Evolutionary conservation across 2,797 vertebrate genomes (phyloP).

Genomic region (Ceyx erithaca): DNA sequence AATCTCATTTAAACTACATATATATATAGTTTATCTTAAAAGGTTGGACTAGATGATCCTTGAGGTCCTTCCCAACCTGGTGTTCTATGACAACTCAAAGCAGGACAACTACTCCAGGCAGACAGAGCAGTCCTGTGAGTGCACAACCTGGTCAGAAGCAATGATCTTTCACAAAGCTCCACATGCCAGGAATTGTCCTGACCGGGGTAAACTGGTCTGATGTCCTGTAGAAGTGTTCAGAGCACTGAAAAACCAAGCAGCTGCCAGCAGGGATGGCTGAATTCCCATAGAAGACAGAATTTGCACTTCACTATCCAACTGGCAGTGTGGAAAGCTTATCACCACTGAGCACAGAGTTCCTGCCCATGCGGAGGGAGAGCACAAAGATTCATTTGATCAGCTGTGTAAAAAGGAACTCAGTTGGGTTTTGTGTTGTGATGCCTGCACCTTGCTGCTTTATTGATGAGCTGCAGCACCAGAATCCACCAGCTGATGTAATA

Average conservation of each 20-base stretch:
- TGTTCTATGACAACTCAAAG: neutral
- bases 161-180: neutral
- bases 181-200: neutral
- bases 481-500: neutral
- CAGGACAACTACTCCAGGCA: neutral
- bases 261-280: neutral
- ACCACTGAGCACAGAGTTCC: neutral
- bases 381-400: neutral
- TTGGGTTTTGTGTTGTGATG: neutral
- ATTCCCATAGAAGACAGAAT: neutral
- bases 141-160: neutral
- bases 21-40: too few relatives aligned
- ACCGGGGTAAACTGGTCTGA: neutral
- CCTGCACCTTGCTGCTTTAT: neutral
- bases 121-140: neutral
- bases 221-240: neutral
- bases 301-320: neutral
- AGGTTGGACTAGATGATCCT: too few relatives aligned
- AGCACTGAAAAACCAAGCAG: neutral
- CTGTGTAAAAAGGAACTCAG: neutral
- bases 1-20: too few relatives aligned
- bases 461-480: neutral
- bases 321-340: neutral
- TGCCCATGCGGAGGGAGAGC: neutral
- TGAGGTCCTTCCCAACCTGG: too few relatives aligned